These are phyloP conservation scores for Meloe dianella DNA, from an alignment of 2,888 invertebrate genomes.

Conservation along the genomic window DNA sequence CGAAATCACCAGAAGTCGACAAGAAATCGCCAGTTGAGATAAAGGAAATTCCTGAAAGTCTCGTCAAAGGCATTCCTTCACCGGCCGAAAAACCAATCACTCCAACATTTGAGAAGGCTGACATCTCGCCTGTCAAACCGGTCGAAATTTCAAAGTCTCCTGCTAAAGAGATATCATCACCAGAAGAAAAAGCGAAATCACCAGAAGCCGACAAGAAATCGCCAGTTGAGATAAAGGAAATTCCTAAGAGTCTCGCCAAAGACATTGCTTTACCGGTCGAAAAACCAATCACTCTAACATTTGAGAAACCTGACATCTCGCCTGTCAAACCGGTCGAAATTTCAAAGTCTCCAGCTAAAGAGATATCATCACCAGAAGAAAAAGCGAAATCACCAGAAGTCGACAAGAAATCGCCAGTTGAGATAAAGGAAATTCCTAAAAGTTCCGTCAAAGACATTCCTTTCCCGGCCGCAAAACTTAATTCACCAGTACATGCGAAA, in stretches of 20 bases:
- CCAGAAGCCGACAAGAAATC: slow-evolving; percentile 5
- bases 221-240: not conserved
- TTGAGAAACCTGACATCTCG: not conserved
- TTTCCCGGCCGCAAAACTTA: not conserved
- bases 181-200: not conserved
- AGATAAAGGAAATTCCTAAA: not conserved
- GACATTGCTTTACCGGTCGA: not conserved
- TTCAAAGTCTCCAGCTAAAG: not conserved
- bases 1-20: slow-evolving; percentile 12
- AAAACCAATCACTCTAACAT: not conserved
- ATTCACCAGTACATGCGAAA: too few relatives aligned
- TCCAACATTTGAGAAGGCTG: not conserved
- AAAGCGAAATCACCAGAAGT: not conserved
- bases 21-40: slow-evolving; percentile 8
- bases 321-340: not conserved
- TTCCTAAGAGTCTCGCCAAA: not conserved
- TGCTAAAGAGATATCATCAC: not conserved
- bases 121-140: slow-evolving; percentile 6
- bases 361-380: not conserved
- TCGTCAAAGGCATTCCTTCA: slow-evolving; percentile 31
- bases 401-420: slow-evolving; percentile 8
- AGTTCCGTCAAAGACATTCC: not conserved
- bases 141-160: not conserved
- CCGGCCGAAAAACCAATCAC: not conserved
- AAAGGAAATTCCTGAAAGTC: not conserved